Evolutionary conservation across 1,140 invertebrate species (phyloP).

Genomic region (Laupala kohalensis): DNA sequence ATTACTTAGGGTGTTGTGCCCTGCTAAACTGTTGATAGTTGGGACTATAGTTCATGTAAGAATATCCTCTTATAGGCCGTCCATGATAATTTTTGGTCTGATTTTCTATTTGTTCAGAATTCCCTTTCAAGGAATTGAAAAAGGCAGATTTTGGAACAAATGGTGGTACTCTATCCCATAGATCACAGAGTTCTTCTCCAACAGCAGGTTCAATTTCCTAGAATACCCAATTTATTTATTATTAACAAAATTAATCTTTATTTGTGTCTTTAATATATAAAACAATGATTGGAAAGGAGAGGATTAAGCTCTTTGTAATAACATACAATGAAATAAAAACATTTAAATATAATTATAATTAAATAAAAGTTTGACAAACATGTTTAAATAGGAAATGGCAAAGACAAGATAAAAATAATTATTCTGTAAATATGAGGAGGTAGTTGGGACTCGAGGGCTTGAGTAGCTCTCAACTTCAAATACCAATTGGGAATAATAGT

Average conservation of each 20-base stretch:
- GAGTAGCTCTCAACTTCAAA: too few species aligned
- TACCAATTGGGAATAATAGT: too few species aligned
- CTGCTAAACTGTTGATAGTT: conserved; percentile 5
- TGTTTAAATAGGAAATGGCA: too few species aligned
- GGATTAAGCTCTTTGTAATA: too few species aligned
- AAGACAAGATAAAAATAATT: too few species aligned
- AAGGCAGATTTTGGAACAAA: conserved; percentile 11
- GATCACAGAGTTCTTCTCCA: conserved; percentile 30
- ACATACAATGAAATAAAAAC: too few species aligned
- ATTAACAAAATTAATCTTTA: background rate
- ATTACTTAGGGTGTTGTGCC: conserved; percentile 3
- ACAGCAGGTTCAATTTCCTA: conserved; percentile 35
- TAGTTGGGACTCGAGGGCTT: too few species aligned
- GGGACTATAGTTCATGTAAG: conserved; percentile 5
- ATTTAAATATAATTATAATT: too few species aligned
- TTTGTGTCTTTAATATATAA: too few species aligned
- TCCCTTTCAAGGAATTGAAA: conserved; percentile 1
- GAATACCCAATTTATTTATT: background rate
- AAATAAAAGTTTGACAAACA: too few species aligned
- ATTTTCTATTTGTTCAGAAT: background rate
- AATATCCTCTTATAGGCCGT: conserved; percentile 10
- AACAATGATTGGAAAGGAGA: too few species aligned
- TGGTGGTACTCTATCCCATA: conserved; percentile 27
- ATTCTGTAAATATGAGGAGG: too few species aligned
- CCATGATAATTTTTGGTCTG: conserved; percentile 3